These are phyloP conservation scores for Chanos chanos DNA, from an alignment of 2,797 vertebrate species.

Conservation along the genomic window DNA sequence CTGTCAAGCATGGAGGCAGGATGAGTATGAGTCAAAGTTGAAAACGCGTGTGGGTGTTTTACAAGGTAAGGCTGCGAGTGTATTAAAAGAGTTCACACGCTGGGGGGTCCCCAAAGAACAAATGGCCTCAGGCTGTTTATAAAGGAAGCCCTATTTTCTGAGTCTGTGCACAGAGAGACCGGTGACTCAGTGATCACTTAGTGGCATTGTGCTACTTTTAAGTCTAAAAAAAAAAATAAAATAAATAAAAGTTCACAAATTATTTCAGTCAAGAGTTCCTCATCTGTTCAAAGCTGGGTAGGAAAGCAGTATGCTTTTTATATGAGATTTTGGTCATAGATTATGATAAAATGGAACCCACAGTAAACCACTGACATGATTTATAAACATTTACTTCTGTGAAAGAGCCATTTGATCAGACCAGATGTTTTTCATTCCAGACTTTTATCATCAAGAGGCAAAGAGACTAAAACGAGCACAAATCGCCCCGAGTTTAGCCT, in stretches of 20 bases:
- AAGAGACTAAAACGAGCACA: constrained; percentile 61
- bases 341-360: constrained; percentile 48
- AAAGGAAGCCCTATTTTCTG: constrained; percentile 3
- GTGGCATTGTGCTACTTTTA: constrained; percentile 6
- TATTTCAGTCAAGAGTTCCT: constrained; percentile 1
- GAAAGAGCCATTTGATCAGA: constrained; percentile 61
- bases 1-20: too few relatives aligned
- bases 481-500: constrained; percentile 54
- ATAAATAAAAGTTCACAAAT: constrained; percentile 20
- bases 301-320: constrained; percentile 6
- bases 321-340: too few relatives aligned
- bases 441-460: constrained; percentile 59
- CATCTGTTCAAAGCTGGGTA: constrained; percentile 12
- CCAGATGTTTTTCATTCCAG: constrained; percentile 71
- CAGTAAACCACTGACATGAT: constrained; percentile 49
- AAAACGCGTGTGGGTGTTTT: too few relatives aligned
- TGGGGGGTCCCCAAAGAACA: too few relatives aligned
- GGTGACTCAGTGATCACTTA: constrained; percentile 15
- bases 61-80: too few relatives aligned
- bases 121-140: constrained; percentile 16
- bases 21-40: too few relatives aligned
- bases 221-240: constrained; percentile 22
- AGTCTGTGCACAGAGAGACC: constrained; percentile 8
- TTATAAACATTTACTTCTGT: constrained; percentile 55
- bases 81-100: too few relatives aligned